Conservation (phyloP, 2,113 vertebrate genomes). For the Noturus placidus region DNA sequence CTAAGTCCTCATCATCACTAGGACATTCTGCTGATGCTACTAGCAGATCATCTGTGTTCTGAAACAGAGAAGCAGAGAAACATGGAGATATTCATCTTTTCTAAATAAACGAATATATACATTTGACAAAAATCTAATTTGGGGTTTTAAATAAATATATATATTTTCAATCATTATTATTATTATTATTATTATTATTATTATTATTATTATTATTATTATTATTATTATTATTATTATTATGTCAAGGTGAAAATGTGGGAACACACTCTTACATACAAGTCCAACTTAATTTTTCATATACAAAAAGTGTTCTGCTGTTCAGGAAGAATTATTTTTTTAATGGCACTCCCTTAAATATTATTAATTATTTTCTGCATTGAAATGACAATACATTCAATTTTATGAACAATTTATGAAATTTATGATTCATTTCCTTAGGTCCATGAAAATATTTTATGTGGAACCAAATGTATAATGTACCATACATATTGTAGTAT, state of each 20-base stretch:
- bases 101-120: no score
- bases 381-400: not conserved
- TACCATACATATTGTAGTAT: not conserved
- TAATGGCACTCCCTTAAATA: not conserved
- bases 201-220: no score
- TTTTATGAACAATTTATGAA: not conserved
- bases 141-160: no score
- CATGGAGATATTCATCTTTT: slow-evolving; percentile 5
- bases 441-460: not conserved
- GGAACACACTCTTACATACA: no score
- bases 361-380: no score
- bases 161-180: no score
- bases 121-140: no score
- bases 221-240: no score
- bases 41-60: slow-evolving; percentile 92
- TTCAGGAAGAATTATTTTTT: no score
- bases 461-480: not conserved
- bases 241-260: no score
- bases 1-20: slow-evolving; percentile 92
- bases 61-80: slow-evolving; percentile 44
- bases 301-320: not conserved
- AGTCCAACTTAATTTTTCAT: no score
- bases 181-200: no score
- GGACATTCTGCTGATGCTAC: slow-evolving; percentile 94
- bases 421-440: not conserved